Base-by-base conservation (phyloP, 2,113 vertebrate genomes). In the Psophia crepitans region DNA sequence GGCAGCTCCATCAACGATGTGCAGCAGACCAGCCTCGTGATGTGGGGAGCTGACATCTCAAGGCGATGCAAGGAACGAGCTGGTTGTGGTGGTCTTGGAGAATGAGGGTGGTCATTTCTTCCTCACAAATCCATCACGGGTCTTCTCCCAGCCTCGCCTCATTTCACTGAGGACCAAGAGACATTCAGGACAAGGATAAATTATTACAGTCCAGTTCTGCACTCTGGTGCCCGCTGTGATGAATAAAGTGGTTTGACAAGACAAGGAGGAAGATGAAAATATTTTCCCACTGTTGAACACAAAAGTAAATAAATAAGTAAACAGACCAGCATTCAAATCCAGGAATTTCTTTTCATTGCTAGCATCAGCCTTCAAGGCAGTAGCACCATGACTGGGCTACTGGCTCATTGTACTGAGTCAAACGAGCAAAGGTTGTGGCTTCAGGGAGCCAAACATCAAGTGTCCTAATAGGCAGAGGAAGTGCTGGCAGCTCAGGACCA, bases 261-360 rank as follows among this genome's bases (percentile, higher is more conserved):
- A 84, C 58, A 82, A 71, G 76, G 77, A 90, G 44, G 74, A 91
- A 85, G 77, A 95, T 33, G 37, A 95, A 95, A 84, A 93, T 86
- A 86, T 87, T 92, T 94, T 96, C 77, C 93, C 77, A 87, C 85
- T 89, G 89, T 51, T 73, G 54, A 96, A 93, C 12, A 54, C 66
- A 93, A 53, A 88, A 97, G 89, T 89, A 96, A 96, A 96, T 96
- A 95, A 95, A 96, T 96, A 94, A 96, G 89, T 96, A 96, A 97
- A 89, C 63, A 96, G 95, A 89, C 65, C 89, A 84, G 75, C 54
- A 96, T 91, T 96, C 92, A 97, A 94, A 78, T 90, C 86, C 87
- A 96, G 70, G 89, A 97, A 96, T 97, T 91, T 94, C 65, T 57
- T 93, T 95, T 92, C 91, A 27, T 89, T 96, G 93, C 96, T 89